Evolutionary conservation across 2,113 vertebrate genomes (phyloP), one percentile per base, ranked within the genome.

Genomic region (Odontophorus gujanensis): DNA sequence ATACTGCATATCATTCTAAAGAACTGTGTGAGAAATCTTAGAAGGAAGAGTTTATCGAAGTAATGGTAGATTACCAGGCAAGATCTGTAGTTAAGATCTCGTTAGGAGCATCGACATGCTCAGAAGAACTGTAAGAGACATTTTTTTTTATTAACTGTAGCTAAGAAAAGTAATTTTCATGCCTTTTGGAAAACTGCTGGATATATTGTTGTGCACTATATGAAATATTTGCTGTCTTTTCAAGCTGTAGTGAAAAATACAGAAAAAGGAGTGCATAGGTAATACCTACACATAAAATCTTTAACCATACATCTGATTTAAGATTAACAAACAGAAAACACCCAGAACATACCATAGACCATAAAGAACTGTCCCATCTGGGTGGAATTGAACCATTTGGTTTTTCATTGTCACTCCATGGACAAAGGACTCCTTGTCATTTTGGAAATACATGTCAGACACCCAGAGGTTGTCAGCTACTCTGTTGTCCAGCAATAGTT

Each of bases 331-430:
- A 12, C 25, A 40, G 51, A 28, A 28, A 66, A 38, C 40, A 11
- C 71, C 15, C 50, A 28, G 25, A 81, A 96, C 96, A 47, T 97
- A 99, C 99, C 98, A 97, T 96, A 99, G 98, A 36, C 98, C 98
- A 9, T 99, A 99, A 58, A 99, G 98, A 72, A 99, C 99, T 1
- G 98, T 99, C 84, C 99, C 99, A 67, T 99, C 99, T 19, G 99
- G 99, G 96, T 99, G 99, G 75, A 99, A 98, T n/a, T 98, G 97
- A 91, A 99, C 99, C 99, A 99, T 99, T 89, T 98, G 97, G 91
- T 99, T 99, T 96, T 99, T 99, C 95, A 99, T 98, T 3, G 98
- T 99, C 92, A 99, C 99, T 13, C 98, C 98, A 36, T 99, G 99
- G 87, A 99, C 98, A 83, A 99, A 99, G 34, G 99, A 99, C 85